Conservation (phyloP, 2,797 vertebrate genomes). For the Staurois parvus region DNA sequence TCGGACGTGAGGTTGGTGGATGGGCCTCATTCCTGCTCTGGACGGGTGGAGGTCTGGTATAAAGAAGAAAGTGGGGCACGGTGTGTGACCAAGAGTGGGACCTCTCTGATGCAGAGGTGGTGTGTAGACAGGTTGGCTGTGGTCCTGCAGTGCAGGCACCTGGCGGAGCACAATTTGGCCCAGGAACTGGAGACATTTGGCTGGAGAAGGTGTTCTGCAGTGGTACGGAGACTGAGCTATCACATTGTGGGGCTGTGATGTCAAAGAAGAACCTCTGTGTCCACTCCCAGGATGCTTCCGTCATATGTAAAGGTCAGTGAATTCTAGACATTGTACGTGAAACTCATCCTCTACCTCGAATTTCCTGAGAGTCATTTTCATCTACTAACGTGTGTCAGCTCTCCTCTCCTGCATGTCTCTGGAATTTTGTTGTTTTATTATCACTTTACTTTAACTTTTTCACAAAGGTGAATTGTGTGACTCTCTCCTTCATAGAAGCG, state of each 20-base stretch:
- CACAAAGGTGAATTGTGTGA: too few species aligned
- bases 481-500: too few species aligned
- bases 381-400: too few species aligned
- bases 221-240: constrained; percentile 67
- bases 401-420: too few species aligned
- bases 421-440: too few species aligned
- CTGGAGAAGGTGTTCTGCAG: constrained; percentile 68
- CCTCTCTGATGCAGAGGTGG: constrained; percentile 69
- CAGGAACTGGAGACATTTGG: constrained; percentile 72
- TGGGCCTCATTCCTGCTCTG: constrained; percentile 70
- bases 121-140: constrained; percentile 72
- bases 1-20: constrained; percentile 68
- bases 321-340: neutral
- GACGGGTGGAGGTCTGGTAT: constrained; percentile 77
- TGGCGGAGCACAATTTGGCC: constrained; percentile 66
- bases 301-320: constrained; percentile 44
- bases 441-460: too few species aligned
- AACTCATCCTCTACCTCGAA: neutral
- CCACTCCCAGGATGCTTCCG: constrained; percentile 43
- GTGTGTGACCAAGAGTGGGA: constrained; percentile 76
- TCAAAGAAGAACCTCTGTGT: constrained; percentile 9
- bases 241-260: constrained; percentile 22
- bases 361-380: too few species aligned
- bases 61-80: constrained; percentile 74
- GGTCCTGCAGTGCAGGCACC: constrained; percentile 65